A percentile compares a stretch with the other conserved stretches of the same genome.
Evolutionary conservation across 2,113 vertebrate species (phyloP).

Genomic region (Brachirus orientalis): DNA sequence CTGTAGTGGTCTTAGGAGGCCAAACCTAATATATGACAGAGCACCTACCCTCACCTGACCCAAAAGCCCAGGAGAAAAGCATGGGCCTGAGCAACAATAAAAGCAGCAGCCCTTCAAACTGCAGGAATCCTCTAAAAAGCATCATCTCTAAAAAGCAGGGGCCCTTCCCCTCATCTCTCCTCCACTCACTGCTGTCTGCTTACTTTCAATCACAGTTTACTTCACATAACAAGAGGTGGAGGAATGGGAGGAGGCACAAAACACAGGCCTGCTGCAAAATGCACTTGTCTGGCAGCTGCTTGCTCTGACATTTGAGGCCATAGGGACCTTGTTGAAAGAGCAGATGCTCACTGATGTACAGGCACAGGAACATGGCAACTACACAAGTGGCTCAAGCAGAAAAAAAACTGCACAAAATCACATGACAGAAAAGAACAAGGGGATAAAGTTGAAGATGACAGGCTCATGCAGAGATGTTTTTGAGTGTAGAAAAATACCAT

Average conservation of each 20-base stretch:
- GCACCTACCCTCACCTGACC: conserved; percentile 63
- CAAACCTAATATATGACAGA: conserved; percentile 54
- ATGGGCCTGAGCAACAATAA: conserved; percentile 39
- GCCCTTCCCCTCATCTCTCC: conserved; percentile 54
- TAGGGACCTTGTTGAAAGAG: conserved; percentile 78
- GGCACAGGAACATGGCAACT: conserved; percentile 73
- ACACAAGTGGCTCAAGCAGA: conserved; percentile 73
- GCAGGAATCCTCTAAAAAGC: conserved; percentile 87
- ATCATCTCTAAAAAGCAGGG: conserved; percentile 91
- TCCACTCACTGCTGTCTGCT: conserved; percentile 68
- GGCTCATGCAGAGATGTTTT: conserved; percentile 47
- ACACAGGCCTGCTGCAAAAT: conserved; percentile 71
- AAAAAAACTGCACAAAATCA: conserved; percentile 66
- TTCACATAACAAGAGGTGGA: conserved; percentile 85
- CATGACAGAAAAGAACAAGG: conserved; percentile 64
- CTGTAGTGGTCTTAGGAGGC: conserved; percentile 72
- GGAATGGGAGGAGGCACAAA: conserved; percentile 64
- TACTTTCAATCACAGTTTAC: conserved; percentile 88
- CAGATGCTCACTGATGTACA: conserved; percentile 79
- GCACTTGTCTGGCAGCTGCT: conserved; percentile 78
- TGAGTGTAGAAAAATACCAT: conserved; percentile 22
- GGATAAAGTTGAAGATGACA: conserved; percentile 47
- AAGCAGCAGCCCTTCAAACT: conserved; percentile 75
- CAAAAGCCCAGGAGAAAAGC: conserved; percentile 71
- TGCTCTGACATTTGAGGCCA: conserved; percentile 81